Base-by-base conservation (phyloP, 1,140 invertebrate species). In the Drosophila miranda region DNA sequence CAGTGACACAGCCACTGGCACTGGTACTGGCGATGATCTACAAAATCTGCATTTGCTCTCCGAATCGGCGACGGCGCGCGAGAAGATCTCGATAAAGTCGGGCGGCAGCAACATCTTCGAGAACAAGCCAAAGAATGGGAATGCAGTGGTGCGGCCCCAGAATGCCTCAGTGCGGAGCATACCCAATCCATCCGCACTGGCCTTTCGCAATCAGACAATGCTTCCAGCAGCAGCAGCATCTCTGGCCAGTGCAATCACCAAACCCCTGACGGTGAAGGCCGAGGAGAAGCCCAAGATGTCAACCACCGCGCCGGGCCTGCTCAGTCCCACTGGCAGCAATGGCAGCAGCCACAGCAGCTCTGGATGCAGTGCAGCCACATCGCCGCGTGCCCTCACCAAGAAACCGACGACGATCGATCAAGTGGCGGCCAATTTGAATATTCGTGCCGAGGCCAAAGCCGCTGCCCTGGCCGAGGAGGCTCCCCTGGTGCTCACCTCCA, bases 141-240 rank as follows among this genome's bases (percentile, higher is more conserved):
- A 74, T 73, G 69, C 80, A n/a, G 28, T 90, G 73, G 87, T 90
- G 2, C 62, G 89, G 14, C 90, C 90, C 13, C 89, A 90, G 50
- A 91, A 91, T 64, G 84, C 90, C 5, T 91, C 90, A 1, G 84
- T 91, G 16, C 72, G 90, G 13, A 91, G 87, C 56, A 91, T 91
- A 57, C 90, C 90, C 26, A 91, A 91, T 89, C 90, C 90, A 38
- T 91, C 90, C 21, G 90, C 90, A 3, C 48, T 91, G 68, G 89
- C 90, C 23, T 91, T 90, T 61, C 90, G 90, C 43, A 91, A 90
- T 74, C 83, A 90, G 61, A 66, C 59, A 46, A 63, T 43, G n/a
- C 49, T 49, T 30, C 55, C 43, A 26, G 2, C 30, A 16, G 46
- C 57, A 21, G 28, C 46, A 14, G 46, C 4, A 38, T 38, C 34